Conservation (phyloP, 2,113 vertebrate genomes). For the Dromiciops gliroides region DNA sequence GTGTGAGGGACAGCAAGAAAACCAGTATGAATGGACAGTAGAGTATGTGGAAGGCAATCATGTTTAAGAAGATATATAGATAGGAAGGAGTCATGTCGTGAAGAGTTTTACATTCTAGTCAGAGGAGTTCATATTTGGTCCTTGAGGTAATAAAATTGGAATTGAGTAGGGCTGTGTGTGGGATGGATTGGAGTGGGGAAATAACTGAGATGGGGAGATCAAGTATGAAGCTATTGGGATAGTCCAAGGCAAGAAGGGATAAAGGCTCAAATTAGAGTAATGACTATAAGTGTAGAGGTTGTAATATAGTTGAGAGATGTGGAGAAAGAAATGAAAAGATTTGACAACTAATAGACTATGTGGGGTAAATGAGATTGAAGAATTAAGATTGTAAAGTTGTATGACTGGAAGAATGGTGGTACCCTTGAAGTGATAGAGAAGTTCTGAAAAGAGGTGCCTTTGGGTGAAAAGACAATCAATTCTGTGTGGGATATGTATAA, state of each 20-base stretch:
- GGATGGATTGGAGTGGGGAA: background rate
- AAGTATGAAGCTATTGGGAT: background rate
- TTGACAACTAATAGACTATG: background rate
- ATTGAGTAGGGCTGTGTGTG: background rate
- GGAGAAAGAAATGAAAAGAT: background rate
- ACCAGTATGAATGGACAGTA: background rate
- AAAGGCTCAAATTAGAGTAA: background rate
- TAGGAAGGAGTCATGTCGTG: background rate
- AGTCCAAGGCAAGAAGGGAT: background rate
- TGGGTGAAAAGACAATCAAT: background rate
- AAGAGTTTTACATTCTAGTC: background rate
- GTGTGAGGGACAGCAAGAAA: background rate
- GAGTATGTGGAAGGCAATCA: background rate
- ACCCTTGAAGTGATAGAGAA: background rate
- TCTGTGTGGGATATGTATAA: background rate
- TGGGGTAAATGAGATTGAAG: background rate
- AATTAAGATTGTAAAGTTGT: background rate
- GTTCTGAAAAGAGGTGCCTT: background rate
- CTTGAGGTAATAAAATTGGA: background rate
- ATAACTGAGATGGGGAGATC: background rate
- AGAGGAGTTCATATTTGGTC: background rate
- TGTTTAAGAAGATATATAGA: background rate
- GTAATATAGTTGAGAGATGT: background rate
- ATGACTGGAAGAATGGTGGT: background rate
- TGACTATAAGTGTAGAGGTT: background rate